Base-by-base conservation (phyloP, 2,888 invertebrate genomes). In the Lomographa bimaculata region DNA sequence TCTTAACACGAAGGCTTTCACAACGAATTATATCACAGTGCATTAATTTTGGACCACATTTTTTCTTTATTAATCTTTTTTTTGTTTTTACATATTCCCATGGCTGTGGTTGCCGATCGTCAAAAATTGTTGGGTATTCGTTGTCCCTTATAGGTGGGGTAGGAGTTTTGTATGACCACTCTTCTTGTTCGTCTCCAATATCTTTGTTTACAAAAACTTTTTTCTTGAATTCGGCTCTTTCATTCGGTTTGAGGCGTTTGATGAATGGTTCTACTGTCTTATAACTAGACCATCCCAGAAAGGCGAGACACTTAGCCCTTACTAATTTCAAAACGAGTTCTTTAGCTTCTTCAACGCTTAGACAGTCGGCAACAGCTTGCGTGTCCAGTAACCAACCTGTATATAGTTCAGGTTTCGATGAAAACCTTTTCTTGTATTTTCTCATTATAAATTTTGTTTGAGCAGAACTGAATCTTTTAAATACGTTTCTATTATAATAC, bases 121-220 rank as follows among this genome's bases (percentile, higher is more conserved):
- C 39, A 29, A 66, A 60, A 7, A 60, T 32, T 7, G 52, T 41
- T 2, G 12, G 4, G 3, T 10, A 7, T 8, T 27, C 34, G 4
- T 10, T 21, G 11, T 30, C 29, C 7, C 7, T 33, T 2, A 21
- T 16, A 5, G 54, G 53, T 5, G 42, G 21, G 6, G 28, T 7
- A 2, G 72, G 71, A 5, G 38, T 42, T 2, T 34, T 14, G 32
- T 75, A 75, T 0, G 71, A 66, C 70, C 63, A 64, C 5, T 56
- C 38, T 32, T 52, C 24, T 2, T 51, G 34, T 20, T 9, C 26
- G 1, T 53, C 46, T 0, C 59, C 60, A 7, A 59, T n/a, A 11
- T 48, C 38, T 26, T 53, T 55, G 7, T 66, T 60, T 0, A 62
- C 52, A 36, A 77, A 76, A 6, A 74, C 42, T 25, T 55, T 53